phyloP scores from a whole-genome alignment of 2,797 vertebrate species.

The Enteromius paludinosus region DNA sequence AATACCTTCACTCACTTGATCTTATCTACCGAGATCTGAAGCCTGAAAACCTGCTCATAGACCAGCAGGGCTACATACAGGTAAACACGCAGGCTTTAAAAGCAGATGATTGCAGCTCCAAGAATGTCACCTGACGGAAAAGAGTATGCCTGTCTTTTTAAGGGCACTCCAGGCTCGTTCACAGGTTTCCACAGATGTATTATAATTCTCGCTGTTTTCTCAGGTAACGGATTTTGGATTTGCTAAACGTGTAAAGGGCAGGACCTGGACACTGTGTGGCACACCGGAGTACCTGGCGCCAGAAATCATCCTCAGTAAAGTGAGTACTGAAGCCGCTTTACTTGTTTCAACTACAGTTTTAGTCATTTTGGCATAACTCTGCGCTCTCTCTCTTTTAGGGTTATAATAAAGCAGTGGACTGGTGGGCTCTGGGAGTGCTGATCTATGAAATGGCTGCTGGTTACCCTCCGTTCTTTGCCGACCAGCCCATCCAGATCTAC shows the following conservation, averaged over 20 bases:
- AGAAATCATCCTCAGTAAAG: slow-evolving; percentile 96
- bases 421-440: slow-evolving; percentile 94
- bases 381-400: slow-evolving; percentile 71
- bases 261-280: slow-evolving; percentile 94
- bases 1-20: slow-evolving; percentile 94
- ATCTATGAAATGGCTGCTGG: slow-evolving; percentile 99
- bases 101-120: background rate
- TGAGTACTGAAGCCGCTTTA: slow-evolving; percentile 56
- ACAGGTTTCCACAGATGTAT: background rate
- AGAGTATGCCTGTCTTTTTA: background rate
- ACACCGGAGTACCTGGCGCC: slow-evolving; percentile 93
- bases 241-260: slow-evolving; percentile 92
- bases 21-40: slow-evolving; percentile 96
- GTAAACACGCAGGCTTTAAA: slow-evolving; percentile 58
- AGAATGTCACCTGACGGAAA: background rate
- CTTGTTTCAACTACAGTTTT: background rate
- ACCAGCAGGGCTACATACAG: slow-evolving; percentile 94
- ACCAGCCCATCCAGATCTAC: slow-evolving; percentile 96
- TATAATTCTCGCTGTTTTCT: slow-evolving; percentile 14
- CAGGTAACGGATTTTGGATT: slow-evolving; percentile 97
- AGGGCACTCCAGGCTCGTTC: background rate
- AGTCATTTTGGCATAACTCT: background rate
- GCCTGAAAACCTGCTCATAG: slow-evolving; percentile 94
- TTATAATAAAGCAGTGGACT: slow-evolving; percentile 96
- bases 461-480: slow-evolving; percentile 94